Evolutionary conservation across 2,113 vertebrate species (phyloP).

Genomic region (Grammomys dolichurus): DNA sequence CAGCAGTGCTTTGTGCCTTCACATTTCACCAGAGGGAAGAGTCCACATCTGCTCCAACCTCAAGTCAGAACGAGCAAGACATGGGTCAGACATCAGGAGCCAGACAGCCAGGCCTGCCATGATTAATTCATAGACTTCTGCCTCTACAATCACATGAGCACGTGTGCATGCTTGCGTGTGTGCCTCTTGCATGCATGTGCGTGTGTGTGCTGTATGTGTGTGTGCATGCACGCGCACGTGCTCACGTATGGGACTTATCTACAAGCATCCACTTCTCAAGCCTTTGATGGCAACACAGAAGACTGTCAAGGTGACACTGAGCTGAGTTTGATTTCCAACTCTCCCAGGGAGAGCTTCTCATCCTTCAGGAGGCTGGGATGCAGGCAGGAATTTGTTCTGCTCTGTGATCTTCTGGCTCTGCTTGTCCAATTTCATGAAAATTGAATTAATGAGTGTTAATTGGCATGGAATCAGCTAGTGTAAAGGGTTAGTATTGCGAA

Average conservation of each 20-base stretch:
- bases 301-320: neutral
- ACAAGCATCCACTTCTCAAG: neutral
- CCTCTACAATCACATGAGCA: no score
- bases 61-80: neutral
- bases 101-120: neutral
- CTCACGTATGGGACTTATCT: neutral
- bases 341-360: neutral
- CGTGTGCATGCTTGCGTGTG: no score
- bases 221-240: no score
- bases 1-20: neutral
- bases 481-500: neutral
- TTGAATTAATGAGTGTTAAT: constrained; percentile 65
- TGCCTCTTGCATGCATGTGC: no score
- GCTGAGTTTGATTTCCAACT: neutral
- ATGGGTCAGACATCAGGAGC: neutral
- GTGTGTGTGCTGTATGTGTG: neutral
- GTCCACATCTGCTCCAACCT: neutral
- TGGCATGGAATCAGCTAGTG: constrained; percentile 46
- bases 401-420: constrained; percentile 53
- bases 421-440: constrained; percentile 60
- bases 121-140: neutral
- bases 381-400: constrained; percentile 54
- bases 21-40: neutral
- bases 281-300: neutral
- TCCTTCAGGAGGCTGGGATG: neutral